phyloP scores from a whole-genome alignment of 2,113 vertebrate species.

The Tachysurus fulvidraco region DNA sequence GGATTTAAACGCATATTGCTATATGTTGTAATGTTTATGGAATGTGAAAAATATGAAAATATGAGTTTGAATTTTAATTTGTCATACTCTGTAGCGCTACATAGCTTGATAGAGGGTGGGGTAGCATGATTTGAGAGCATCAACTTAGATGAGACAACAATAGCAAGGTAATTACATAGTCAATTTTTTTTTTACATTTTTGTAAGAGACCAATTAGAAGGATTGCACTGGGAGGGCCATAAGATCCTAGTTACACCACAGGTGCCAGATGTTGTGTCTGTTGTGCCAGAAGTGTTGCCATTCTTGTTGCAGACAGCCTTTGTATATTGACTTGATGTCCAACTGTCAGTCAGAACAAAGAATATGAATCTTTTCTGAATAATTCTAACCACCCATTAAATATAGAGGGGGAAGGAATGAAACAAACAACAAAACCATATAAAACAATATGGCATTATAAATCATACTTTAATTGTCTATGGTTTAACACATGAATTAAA shows the following conservation, averaged over 20 bases:
- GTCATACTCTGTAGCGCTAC: background rate
- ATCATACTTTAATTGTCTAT: background rate
- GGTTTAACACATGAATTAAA: background rate
- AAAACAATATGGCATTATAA: background rate
- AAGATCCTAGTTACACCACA: background rate
- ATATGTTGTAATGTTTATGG: too few relatives aligned
- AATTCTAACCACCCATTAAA: background rate
- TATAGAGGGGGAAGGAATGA: background rate
- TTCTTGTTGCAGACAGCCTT: background rate
- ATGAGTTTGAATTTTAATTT: too few relatives aligned
- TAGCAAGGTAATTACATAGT: background rate
- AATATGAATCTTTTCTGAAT: conserved; percentile 5
- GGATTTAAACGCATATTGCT: too few relatives aligned
- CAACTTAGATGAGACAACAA: background rate
- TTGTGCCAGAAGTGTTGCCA: conserved; percentile 12
- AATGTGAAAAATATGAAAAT: too few relatives aligned
- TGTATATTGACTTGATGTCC: conserved; percentile 16
- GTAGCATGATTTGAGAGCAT: background rate
- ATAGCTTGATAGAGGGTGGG: background rate
- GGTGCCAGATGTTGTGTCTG: background rate
- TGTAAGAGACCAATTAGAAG: background rate
- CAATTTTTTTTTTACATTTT: background rate
- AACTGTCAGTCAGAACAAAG: conserved; percentile 14
- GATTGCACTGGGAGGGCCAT: background rate
- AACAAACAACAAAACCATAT: background rate